Conservation (phyloP, 2,113 vertebrate species). For the Natator depressus region DNA sequence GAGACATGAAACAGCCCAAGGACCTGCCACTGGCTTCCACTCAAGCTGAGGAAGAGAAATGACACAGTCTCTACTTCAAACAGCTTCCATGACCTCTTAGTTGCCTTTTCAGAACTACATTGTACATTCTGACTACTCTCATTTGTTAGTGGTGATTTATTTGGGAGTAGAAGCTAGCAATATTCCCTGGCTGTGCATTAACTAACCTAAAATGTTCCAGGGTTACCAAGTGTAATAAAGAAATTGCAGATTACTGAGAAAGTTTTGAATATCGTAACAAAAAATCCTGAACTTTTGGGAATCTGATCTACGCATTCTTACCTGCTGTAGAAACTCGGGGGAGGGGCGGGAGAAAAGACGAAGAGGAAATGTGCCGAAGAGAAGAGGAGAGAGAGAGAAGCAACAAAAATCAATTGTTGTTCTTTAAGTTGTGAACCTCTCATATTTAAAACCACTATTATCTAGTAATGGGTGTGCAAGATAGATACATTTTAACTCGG, state of each 20-base stretch:
- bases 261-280: constrained; percentile 35
- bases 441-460: background rate
- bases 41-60: constrained; percentile 35
- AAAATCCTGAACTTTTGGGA: background rate
- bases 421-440: background rate
- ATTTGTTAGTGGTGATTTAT: constrained; percentile 18
- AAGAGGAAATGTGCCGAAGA: background rate
- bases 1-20: background rate
- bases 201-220: background rate
- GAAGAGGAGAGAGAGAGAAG: background rate
- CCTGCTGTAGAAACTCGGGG: background rate
- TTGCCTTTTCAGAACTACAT: background rate
- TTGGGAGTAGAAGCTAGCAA: constrained; percentile 9
- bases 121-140: background rate
- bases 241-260: constrained; percentile 10
- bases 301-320: background rate
- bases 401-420: background rate
- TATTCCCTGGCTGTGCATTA: background rate
- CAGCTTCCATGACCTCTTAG: background rate
- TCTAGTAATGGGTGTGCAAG: background rate
- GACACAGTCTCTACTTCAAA: background rate
- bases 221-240: background rate
- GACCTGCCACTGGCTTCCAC: background rate
- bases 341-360: rapidly evolving
- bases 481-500: background rate